phyloP scores from a whole-genome alignment of 2,888 invertebrate genomes.

The Nomada goodeniana region DNA sequence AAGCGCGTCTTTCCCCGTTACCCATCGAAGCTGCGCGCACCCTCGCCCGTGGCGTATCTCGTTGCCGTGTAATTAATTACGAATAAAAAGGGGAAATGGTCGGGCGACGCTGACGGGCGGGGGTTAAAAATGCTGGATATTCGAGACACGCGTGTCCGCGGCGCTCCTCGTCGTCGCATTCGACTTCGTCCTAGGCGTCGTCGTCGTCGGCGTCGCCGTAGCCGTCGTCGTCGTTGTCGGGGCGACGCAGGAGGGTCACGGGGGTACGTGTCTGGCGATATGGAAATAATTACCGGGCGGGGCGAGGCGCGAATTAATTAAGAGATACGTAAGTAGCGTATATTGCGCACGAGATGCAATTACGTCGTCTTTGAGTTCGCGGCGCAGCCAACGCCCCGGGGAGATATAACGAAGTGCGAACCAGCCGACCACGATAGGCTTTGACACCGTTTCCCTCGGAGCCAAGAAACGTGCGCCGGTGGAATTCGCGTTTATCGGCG shows the following conservation, averaged over 20 bases:
- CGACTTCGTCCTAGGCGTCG: slow-evolving; percentile 11
- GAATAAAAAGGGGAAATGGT: slow-evolving; percentile 18
- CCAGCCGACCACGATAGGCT: slow-evolving; percentile 17
- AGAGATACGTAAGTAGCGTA: slow-evolving; percentile 74
- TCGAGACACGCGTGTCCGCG: slow-evolving; percentile 26
- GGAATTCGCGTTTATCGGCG: slow-evolving; percentile 16
- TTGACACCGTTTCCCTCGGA: slow-evolving; percentile 31
- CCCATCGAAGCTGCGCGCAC: not conserved
- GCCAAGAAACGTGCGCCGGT: not conserved
- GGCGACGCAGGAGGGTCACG: slow-evolving; percentile 39
- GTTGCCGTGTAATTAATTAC: slow-evolving; percentile 53
- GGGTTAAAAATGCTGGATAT: slow-evolving; percentile 50
- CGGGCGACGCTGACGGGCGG: not conserved
- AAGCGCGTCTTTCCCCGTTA: slow-evolving; percentile 18
- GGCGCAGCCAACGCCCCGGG: slow-evolving; percentile 53
- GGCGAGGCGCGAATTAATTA: slow-evolving; percentile 75
- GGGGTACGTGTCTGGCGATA: slow-evolving; percentile 69
- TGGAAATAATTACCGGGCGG: slow-evolving; percentile 73
- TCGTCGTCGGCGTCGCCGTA: slow-evolving; percentile 1
- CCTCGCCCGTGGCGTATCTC: slow-evolving; percentile 8
- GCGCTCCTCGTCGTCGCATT: slow-evolving; percentile 1
- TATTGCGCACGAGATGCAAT: slow-evolving; percentile 72
- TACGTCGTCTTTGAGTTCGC: slow-evolving; percentile 71
- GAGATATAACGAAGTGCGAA: slow-evolving; percentile 47
- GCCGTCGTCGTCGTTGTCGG: slow-evolving; percentile 16